phyloP scores from a whole-genome alignment of 2,888 invertebrate species.

The Baronia brevicornis region DNA sequence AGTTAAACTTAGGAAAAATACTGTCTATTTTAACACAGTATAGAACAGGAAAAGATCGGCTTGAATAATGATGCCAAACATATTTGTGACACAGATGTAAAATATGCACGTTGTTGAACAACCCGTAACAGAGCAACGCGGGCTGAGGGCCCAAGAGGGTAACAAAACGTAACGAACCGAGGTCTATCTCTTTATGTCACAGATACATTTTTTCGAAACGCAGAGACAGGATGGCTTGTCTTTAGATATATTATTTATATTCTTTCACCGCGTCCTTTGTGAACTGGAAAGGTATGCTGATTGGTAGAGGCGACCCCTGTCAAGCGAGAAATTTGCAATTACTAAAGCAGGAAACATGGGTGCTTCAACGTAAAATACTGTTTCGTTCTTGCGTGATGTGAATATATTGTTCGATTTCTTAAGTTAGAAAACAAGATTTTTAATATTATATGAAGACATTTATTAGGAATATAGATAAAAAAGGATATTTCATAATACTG shows the following conservation, averaged over 20 bases:
- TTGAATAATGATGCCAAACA: slow-evolving; percentile 63
- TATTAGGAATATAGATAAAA: too few relatives aligned
- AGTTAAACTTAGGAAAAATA: too few relatives aligned
- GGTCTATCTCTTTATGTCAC: slow-evolving; percentile 60
- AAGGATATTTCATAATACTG: too few relatives aligned
- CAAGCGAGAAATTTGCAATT: slow-evolving; percentile 27
- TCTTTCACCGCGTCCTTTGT: slow-evolving; percentile 42
- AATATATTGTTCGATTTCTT: too few relatives aligned
- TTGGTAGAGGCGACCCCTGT: slow-evolving; percentile 39
- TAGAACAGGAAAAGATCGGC: slow-evolving; percentile 46
- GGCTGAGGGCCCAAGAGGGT: slow-evolving; percentile 55
- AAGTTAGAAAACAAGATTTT: too few relatives aligned
- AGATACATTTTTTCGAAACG: slow-evolving; percentile 62
- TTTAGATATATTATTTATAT: slow-evolving; percentile 64
- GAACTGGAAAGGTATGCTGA: slow-evolving; percentile 42
- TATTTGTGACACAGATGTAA: slow-evolving; percentile 61
- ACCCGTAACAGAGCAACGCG: slow-evolving; percentile 33
- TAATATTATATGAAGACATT: too few relatives aligned
- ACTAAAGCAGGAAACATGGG: too few relatives aligned
- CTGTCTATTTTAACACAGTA: too few relatives aligned
- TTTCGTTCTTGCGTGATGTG: too few relatives aligned
- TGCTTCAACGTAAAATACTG: too few relatives aligned
- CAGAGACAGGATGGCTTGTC: slow-evolving; percentile 44
- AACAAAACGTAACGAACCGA: slow-evolving; percentile 72
- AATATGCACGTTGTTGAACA: slow-evolving; percentile 57